Conservation (phyloP, 2,888 invertebrate genomes). For the Cynaeus angustus region DNA sequence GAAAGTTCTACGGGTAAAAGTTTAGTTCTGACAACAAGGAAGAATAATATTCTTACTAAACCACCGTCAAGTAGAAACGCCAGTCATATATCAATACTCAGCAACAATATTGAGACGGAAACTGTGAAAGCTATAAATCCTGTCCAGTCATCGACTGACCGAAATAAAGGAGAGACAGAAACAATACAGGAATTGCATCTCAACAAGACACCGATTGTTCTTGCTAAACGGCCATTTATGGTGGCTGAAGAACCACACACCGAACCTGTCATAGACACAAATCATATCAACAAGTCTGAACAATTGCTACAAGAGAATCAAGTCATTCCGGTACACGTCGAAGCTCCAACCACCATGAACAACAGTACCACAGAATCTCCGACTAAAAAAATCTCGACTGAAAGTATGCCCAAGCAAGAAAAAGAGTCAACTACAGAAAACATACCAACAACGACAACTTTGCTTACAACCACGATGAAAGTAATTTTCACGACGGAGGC, state of each 20-base stretch:
- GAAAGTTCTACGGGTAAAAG: slow-evolving; percentile 53
- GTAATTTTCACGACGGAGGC: too few species aligned
- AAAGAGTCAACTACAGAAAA: too few species aligned
- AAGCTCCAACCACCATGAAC: slow-evolving; percentile 51
- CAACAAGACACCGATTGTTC: slow-evolving; percentile 22
- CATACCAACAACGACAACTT: background rate
- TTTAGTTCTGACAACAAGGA: slow-evolving; percentile 54
- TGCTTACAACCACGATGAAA: slow-evolving; percentile 57
- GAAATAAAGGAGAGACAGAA: slow-evolving; percentile 44
- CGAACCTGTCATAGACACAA: slow-evolving; percentile 68
- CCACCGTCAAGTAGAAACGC: slow-evolving; percentile 57
- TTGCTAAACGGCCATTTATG: slow-evolving; percentile 50
- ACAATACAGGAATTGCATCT: slow-evolving; percentile 16
- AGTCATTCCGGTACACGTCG: slow-evolving; percentile 59
- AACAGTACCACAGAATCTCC: slow-evolving; percentile 40
- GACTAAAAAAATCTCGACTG: too few species aligned
- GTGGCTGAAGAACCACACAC: slow-evolving; percentile 70
- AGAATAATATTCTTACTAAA: slow-evolving; percentile 56
- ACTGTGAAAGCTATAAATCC: slow-evolving; percentile 54
- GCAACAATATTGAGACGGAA: slow-evolving; percentile 67
- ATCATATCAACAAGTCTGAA: slow-evolving; percentile 50
- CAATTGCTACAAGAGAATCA: slow-evolving; percentile 65
- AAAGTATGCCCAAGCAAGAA: too few species aligned
- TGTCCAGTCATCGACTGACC: slow-evolving; percentile 16
- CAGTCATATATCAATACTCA: slow-evolving; percentile 59